Base-by-base conservation (phyloP, 2,888 invertebrate species). In the Drosophila putrida region DNA sequence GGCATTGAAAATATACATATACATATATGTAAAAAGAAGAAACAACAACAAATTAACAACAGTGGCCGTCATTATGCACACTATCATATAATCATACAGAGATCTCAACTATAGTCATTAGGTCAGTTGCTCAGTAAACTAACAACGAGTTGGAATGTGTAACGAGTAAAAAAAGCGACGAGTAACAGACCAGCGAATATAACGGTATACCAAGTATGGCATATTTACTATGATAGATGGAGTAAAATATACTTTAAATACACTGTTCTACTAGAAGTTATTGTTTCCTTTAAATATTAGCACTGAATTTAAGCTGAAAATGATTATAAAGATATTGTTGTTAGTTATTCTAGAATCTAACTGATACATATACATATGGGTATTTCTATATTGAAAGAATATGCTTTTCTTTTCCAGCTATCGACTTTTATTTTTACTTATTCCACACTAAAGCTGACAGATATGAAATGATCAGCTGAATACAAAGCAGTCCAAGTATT, bases 1-100 rank as follows among this genome's bases (percentile, higher is more conserved):
- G 28, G 28, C 39, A 41, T 33, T 27, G 46, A 31, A 41, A 31
- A 58, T 36, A 20, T 33, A n/a, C n/a, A n/a, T n/a, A n/a, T n/a
- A n/a, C n/a, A n/a, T n/a, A n/a, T n/a, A n/a, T n/a, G n/a, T n/a
- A 31, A 47, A 51, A 1, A 64, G 8, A 43, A 28, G 20, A 0
- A 51, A 58, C 20, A 51, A 38, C 27, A 39, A 60, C 41, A 50
- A 31, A 59, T 33, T 35, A 59, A 39, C 38, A 49, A 62, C 54
- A 71, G 38, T 74, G 74, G 11, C 73, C 50, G 69, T 64, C 75
- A 86, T 82, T 80, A 82, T 82, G 74, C 50, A 50, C 80, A 71
- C 76, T 81, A 80, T 77, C 60, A 66, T 74, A 57, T 51, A 82
- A 61, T 63, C 64, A 68, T 46, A 47, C 67, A 63, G 9, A 59